phyloP scores from a whole-genome alignment of 2,113 vertebrate genomes.

The Leiothrix lutea region DNA sequence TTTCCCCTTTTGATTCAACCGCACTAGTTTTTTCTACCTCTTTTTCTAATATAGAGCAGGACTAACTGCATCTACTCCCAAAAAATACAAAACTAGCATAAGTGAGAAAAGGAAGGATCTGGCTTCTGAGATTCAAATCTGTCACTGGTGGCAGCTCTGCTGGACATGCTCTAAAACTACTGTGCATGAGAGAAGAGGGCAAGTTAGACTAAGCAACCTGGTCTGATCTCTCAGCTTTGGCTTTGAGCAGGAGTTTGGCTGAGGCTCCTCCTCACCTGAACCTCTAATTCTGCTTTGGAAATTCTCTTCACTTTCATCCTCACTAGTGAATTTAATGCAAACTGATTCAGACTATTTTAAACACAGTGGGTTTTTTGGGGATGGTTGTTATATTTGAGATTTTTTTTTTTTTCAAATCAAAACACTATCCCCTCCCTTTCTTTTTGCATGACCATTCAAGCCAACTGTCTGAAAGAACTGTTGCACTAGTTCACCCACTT shows the following conservation, averaged over 20 bases:
- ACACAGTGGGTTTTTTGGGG: accelerated
- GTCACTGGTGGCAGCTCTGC: neutral
- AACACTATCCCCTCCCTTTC: neutral
- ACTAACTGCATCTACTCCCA: neutral
- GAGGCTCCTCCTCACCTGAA: neutral
- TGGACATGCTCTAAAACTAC: neutral
- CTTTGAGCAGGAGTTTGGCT: neutral
- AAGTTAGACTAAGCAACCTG: neutral
- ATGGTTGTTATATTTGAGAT: neutral
- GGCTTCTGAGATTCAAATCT: neutral
- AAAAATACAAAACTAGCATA: neutral
- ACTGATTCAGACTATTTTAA: neutral
- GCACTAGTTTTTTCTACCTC: neutral
- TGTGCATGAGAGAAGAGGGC: neutral
- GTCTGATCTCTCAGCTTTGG: neutral
- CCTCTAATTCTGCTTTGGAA: neutral
- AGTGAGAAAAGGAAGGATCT: neutral
- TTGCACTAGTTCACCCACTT: neutral
- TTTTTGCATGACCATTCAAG: neutral
- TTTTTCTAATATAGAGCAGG: neutral
- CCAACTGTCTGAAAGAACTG: neutral
- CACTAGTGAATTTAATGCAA: neutral
- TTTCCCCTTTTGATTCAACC: neutral
- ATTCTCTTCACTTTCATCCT: neutral
- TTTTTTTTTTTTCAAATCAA: neutral